Evolutionary conservation across 2,113 vertebrate species (phyloP).

Genomic region (Calidris pugnax): DNA sequence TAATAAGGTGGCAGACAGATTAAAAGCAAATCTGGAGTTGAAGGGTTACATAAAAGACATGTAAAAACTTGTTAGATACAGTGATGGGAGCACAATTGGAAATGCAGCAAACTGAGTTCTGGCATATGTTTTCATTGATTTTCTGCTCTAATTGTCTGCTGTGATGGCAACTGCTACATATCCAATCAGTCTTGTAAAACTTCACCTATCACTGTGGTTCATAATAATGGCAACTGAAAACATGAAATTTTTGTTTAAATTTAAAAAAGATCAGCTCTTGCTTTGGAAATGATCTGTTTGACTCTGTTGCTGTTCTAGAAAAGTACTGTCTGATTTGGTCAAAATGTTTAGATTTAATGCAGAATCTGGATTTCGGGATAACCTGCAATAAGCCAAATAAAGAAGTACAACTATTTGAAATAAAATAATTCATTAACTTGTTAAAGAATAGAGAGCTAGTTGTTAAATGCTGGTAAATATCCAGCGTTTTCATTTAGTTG

Average conservation of each 20-base stretch:
- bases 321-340: neutral
- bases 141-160: slow-evolving; percentile 63
- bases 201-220: neutral
- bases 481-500: neutral
- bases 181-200: neutral
- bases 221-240: neutral
- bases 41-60: neutral
- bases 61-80: neutral
- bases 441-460: neutral
- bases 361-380: neutral
- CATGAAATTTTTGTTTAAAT: neutral
- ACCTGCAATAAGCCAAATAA: neutral
- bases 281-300: neutral
- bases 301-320: neutral
- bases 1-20: neutral
- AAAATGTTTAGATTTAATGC: neutral
- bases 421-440: neutral
- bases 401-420: neutral
- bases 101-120: neutral
- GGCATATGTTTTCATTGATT: slow-evolving; percentile 48
- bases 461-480: neutral
- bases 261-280: neutral
- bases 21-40: neutral
- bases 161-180: neutral
- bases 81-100: neutral